phyloP scores from a whole-genome alignment of 2,888 invertebrate genomes.

The Alloscopus bannaensis region DNA sequence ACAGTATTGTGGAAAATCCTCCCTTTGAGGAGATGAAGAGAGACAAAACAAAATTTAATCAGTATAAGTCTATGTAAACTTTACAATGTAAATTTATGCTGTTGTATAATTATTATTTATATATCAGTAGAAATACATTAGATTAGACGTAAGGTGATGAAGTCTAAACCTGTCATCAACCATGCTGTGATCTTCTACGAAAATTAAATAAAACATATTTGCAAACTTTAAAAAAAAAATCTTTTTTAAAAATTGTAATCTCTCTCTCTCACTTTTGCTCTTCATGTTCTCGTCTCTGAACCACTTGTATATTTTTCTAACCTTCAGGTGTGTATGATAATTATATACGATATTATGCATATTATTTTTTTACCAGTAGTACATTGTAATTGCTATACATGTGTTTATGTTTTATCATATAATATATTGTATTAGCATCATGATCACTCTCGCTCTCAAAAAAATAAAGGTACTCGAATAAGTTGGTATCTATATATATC shows the following conservation, averaged over 20 bases:
- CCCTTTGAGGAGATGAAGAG: too few species aligned
- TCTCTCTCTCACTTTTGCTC: background rate
- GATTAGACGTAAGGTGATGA: too few species aligned
- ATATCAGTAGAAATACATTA: too few species aligned
- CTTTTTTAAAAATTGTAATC: slow-evolving; percentile 2
- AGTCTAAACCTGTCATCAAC: too few species aligned
- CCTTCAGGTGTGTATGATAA: background rate
- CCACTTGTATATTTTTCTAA: slow-evolving; percentile 16
- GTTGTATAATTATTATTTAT: too few species aligned
- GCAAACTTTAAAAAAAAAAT: slow-evolving; percentile 18
- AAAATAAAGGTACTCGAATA: slow-evolving; percentile 61
- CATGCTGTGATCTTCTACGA: too few species aligned
- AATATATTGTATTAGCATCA: slow-evolving; percentile 41
- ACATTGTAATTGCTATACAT: too few species aligned
- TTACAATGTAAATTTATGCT: too few species aligned
- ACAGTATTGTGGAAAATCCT: too few species aligned
- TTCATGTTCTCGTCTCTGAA: slow-evolving; percentile 1
- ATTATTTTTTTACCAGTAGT: slow-evolving; percentile 1
- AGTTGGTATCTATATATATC: slow-evolving; percentile 44
- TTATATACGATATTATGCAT: background rate
- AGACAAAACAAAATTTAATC: too few species aligned
- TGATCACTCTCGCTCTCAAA: slow-evolving; percentile 61
- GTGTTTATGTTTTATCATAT: slow-evolving; percentile 21
- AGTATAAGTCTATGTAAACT: too few species aligned
- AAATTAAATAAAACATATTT: slow-evolving; percentile 29